Evolutionary conservation across 2,797 vertebrate genomes (phyloP), one percentile per base, ranked within the genome.

Genomic region (Sebastes steindachneri): DNA sequence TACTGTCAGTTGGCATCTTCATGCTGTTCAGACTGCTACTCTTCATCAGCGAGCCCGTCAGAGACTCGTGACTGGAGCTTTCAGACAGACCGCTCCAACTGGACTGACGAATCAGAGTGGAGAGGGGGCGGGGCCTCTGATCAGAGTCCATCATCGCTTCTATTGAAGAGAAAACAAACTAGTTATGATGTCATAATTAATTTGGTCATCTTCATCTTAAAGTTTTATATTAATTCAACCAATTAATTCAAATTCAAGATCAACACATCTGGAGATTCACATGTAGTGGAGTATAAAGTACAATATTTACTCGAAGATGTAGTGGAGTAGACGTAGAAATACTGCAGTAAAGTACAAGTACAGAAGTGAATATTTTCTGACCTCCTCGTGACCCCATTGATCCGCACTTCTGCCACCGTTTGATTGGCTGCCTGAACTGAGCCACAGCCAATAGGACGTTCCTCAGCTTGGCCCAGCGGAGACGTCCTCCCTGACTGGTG

Each of bases 401-500:
- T 37, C 88, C 89, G 4, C 93, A 88, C 76, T 83, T 95, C 23
- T 90, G 86, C 5, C 95, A 91, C 3, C 92, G 95, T 87, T 92
- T 95, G 91, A 99, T 92, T 63, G 97, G 97, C 89, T 96, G 97
- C 33, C 98, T 95, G 89, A 99, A 99, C 86, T 98, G 97, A 25
- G 98, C 97, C 1, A 97, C 96, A 1, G 97, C 98, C 91, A 98
- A 88, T 12, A 99, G 89, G 12, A 98, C 97, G 12, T 99, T 98
- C 51, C 98, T 95, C 4, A 99, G 96, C 90, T 99, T 99, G 83
- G 97, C 96, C 98, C 98, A 99, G 78, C 96, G 97, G 74, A 98
- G 95, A 4, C 97, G 96, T 14, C 97, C 97, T 0, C 97, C 96
- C 62, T 98, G 97, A 45, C 93, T 98, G 57, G 96, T 96, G 1